Conservation (phyloP, 2,888 invertebrate genomes). For the Thymelicus sylvestris region DNA sequence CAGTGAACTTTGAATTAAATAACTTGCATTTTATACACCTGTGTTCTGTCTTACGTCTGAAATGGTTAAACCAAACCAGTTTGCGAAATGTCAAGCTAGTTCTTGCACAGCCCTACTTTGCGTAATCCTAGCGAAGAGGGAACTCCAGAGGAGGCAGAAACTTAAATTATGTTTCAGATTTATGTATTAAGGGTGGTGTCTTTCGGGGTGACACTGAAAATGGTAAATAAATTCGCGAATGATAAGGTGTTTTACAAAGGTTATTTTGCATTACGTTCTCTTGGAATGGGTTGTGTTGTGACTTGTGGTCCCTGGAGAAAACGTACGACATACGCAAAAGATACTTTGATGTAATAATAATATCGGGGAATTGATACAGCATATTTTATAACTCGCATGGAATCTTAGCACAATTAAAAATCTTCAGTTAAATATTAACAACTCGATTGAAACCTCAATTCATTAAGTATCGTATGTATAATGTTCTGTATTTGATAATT, state of each 20-base stretch:
- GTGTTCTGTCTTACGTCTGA: conserved; percentile 49
- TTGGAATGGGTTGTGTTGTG: neutral
- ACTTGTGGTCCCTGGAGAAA: neutral
- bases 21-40: conserved; percentile 48
- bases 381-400: no score
- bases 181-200: conserved; percentile 1
- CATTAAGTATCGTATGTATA: conserved; percentile 5
- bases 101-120: conserved; percentile 50
- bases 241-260: conserved; percentile 10
- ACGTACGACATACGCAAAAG: conserved; percentile 8
- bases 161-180: neutral
- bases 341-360: neutral
- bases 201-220: neutral
- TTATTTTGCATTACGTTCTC: neutral
- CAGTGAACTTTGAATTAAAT: conserved; percentile 43
- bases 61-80: conserved; percentile 58
- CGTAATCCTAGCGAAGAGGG: conserved; percentile 46
- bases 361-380: neutral
- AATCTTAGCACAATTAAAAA: no score
- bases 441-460: neutral
- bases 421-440: neutral
- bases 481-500: conserved; percentile 19
- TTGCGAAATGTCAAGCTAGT: conserved; percentile 64
- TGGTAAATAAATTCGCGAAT: neutral
- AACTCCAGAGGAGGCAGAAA: conserved; percentile 1